These are phyloP conservation scores for Phyllotreta cruciferae DNA, from an alignment of 2,888 invertebrate genomes.

Conservation along the genomic window DNA sequence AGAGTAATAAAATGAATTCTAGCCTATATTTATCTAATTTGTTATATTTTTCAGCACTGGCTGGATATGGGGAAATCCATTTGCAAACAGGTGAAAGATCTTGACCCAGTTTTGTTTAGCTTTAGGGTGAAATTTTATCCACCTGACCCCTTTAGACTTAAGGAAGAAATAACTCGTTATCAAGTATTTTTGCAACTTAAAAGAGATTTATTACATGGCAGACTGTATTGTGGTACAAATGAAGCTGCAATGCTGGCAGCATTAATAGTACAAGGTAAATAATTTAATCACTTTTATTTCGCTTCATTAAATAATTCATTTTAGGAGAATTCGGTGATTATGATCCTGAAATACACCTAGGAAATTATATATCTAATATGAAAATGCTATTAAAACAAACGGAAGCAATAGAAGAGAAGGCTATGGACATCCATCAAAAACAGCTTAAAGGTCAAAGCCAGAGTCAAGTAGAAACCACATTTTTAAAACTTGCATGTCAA, in stretches of 20 bases:
- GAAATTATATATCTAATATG: conserved; percentile 90
- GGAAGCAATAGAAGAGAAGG: conserved; percentile 88
- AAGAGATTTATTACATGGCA: conserved; percentile 92
- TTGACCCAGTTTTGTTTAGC: conserved; percentile 90
- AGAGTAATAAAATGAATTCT: conserved; percentile 67
- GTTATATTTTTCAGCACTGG: conserved; percentile 80
- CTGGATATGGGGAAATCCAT: conserved; percentile 89
- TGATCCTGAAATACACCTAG: conserved; percentile 85
- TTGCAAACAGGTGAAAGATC: conserved; percentile 91
- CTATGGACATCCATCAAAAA: conserved; percentile 89
- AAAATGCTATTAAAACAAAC: conserved; percentile 93
- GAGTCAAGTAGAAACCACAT: conserved; percentile 86
- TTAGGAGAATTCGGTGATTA: conserved; percentile 95
- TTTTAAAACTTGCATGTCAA: conserved; percentile 88
- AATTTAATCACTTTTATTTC: conserved; percentile 47
- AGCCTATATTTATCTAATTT: conserved; percentile 7
- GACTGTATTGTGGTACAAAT: conserved; percentile 88
- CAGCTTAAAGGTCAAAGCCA: conserved; percentile 87
- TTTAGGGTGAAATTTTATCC: conserved; percentile 98
- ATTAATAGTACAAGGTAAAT: conserved; percentile 88
- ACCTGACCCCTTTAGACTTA: conserved; percentile 89
- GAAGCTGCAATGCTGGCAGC: conserved; percentile 91
- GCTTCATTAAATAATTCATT: conserved; percentile 7
- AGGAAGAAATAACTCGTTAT: conserved; percentile 94
- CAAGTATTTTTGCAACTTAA: conserved; percentile 93